These are phyloP conservation scores for Cosmopolites sordidus DNA, from an alignment of 2,888 invertebrate genomes.

Conservation along the genomic window DNA sequence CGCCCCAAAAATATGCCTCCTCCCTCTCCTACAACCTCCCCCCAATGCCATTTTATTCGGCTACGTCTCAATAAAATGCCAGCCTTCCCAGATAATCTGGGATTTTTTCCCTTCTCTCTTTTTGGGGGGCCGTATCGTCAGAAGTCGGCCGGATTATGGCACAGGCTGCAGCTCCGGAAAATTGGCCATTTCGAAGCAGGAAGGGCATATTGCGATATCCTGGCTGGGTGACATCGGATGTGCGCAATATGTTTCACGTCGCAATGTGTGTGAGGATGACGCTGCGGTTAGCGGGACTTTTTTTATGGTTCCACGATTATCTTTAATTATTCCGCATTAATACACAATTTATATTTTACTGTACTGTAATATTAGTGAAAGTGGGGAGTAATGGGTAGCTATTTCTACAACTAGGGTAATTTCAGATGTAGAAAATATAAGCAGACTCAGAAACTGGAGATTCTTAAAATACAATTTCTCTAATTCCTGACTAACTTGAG, in stretches of 20 bases:
- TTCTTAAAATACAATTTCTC: too few relatives aligned
- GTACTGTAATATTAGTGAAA: too few relatives aligned
- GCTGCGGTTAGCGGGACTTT: background rate
- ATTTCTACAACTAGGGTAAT: too few relatives aligned
- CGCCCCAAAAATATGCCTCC: too few relatives aligned
- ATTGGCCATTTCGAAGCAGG: conserved; percentile 15
- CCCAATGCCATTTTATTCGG: conserved; percentile 10
- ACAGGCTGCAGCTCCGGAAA: conserved; percentile 20
- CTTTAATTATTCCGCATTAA: background rate
- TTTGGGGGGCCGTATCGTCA: background rate
- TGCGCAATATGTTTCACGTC: conserved; percentile 22
- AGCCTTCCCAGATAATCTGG: conserved; percentile 5
- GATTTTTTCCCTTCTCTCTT: conserved; percentile 5
- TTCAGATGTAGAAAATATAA: too few relatives aligned
- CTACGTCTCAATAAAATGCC: conserved; percentile 16
- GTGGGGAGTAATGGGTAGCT: too few relatives aligned
- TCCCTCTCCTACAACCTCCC: background rate
- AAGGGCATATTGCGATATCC: conserved; percentile 11
- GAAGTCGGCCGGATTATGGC: conserved; percentile 18
- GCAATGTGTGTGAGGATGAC: conserved; percentile 6
- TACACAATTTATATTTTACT: too few relatives aligned
- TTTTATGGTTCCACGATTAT: background rate
- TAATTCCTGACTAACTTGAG: too few relatives aligned
- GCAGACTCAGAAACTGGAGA: too few relatives aligned
- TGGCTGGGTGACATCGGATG: conserved; percentile 16